Conservation (phyloP, 2,888 invertebrate species). For the Oeneis ivallda region DNA sequence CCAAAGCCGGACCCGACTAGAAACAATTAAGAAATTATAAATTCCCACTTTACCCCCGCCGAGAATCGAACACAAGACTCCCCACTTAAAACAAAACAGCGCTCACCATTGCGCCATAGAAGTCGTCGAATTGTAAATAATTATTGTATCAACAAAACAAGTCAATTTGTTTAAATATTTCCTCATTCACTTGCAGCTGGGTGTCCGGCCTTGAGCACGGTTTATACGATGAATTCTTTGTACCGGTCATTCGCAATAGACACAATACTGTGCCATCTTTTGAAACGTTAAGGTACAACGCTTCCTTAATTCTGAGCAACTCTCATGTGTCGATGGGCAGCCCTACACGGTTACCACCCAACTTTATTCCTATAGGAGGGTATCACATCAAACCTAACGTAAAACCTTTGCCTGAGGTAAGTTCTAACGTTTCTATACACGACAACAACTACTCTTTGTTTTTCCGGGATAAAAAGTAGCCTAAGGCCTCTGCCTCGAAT, state of each 20-base stretch:
- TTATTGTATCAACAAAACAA: no score
- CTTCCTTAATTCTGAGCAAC: slow-evolving; percentile 59
- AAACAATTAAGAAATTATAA: no score
- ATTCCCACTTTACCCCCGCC: no score
- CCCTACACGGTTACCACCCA: slow-evolving; percentile 52
- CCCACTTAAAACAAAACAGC: no score
- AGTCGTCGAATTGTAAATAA: no score
- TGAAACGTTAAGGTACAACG: slow-evolving; percentile 46
- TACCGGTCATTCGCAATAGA: slow-evolving; percentile 23
- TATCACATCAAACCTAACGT: slow-evolving; percentile 56
- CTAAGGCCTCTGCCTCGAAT: no score
- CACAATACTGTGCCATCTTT: slow-evolving; percentile 14
- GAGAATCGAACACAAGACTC: no score
- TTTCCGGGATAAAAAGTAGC: no score
- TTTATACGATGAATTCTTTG: slow-evolving; percentile 25
- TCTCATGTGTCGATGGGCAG: slow-evolving; percentile 55
- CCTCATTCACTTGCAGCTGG: slow-evolving; percentile 35
- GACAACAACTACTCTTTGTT: no score
- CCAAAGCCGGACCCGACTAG: no score
- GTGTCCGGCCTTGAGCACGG: slow-evolving; percentile 33
- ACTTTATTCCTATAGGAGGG: slow-evolving; percentile 57
- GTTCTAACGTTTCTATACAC: neutral
- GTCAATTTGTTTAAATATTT: neutral
- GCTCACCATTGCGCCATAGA: no score
- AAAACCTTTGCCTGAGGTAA: slow-evolving; percentile 52